Percentiles rank a stretch among this genome's conserved stretches.
These are phyloP conservation scores for Brienomyrus brachyistius DNA, from an alignment of 2,113 vertebrate genomes.

Conservation along the genomic window DNA sequence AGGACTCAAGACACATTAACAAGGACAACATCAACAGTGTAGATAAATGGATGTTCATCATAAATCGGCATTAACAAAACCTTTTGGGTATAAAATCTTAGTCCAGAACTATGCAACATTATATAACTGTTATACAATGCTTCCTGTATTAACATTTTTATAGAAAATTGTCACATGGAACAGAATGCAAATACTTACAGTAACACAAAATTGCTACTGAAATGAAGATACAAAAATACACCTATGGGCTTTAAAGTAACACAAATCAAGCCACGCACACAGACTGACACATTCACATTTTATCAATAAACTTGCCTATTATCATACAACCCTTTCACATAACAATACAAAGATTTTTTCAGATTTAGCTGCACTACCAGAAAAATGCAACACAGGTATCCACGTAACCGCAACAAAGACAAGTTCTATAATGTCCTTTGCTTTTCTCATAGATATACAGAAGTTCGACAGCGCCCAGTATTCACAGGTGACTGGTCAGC, in stretches of 20 bases:
- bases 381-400: neutral
- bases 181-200: neutral
- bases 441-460: neutral
- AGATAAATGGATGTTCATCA: neutral
- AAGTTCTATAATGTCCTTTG: neutral
- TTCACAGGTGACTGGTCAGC: slow-evolving; percentile 6
- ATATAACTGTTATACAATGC: neutral
- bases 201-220: neutral
- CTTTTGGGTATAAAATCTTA: neutral
- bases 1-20: neutral
- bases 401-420: neutral
- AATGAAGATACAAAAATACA: neutral
- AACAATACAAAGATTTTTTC: neutral
- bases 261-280: neutral
- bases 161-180: neutral
- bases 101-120: neutral
- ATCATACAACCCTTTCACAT: neutral
- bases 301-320: neutral
- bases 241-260: neutral
- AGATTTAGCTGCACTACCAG: neutral
- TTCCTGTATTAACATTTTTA: neutral
- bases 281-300: neutral
- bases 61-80: neutral
- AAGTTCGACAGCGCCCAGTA: neutral
- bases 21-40: neutral